phyloP scores from a whole-genome alignment of 2,797 vertebrate species.

The Acipenser oxyrinchus region DNA sequence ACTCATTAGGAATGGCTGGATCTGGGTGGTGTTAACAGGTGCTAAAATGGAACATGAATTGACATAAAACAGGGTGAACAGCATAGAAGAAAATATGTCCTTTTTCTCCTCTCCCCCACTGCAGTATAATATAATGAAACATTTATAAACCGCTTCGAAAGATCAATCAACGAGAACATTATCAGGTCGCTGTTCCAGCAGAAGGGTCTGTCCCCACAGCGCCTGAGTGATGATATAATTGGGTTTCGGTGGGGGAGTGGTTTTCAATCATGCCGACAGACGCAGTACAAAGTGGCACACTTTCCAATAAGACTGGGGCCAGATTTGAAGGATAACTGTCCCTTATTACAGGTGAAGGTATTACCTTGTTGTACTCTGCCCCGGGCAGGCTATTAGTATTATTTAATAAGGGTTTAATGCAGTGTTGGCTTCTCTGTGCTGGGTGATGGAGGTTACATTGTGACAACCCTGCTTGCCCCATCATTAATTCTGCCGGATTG shows the following conservation, averaged over 20 bases:
- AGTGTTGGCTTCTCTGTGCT: neutral
- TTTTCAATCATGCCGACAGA: slow-evolving; percentile 44
- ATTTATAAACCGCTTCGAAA: slow-evolving; percentile 53
- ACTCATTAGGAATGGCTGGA: too few species aligned
- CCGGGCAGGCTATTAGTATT: slow-evolving; percentile 9
- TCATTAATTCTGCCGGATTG: neutral
- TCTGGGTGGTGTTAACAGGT: too few species aligned
- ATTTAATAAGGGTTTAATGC: neutral
- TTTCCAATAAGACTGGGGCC: slow-evolving; percentile 3
- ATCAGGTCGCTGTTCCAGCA: slow-evolving; percentile 39
- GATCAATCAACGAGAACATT: slow-evolving; percentile 43
- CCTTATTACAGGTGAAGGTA: slow-evolving; percentile 25
- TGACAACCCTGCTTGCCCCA: slow-evolving; percentile 16
- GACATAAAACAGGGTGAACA: too few species aligned
- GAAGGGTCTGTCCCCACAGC: slow-evolving; percentile 39
- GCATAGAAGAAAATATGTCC: too few species aligned
- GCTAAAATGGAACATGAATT: too few species aligned
- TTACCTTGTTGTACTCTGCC: slow-evolving; percentile 12
- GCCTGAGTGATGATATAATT: slow-evolving; percentile 46
- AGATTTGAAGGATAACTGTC: slow-evolving; percentile 15
- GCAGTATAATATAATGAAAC: slow-evolving; percentile 46
- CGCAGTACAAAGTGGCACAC: slow-evolving; percentile 29
- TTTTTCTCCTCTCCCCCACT: slow-evolving; percentile 30
- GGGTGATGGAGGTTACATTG: slow-evolving; percentile 18
- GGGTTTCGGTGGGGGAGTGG: slow-evolving; percentile 32